Evolutionary conservation across 2,888 invertebrate species (phyloP).

Genomic region (Notodonta ziczac): DNA sequence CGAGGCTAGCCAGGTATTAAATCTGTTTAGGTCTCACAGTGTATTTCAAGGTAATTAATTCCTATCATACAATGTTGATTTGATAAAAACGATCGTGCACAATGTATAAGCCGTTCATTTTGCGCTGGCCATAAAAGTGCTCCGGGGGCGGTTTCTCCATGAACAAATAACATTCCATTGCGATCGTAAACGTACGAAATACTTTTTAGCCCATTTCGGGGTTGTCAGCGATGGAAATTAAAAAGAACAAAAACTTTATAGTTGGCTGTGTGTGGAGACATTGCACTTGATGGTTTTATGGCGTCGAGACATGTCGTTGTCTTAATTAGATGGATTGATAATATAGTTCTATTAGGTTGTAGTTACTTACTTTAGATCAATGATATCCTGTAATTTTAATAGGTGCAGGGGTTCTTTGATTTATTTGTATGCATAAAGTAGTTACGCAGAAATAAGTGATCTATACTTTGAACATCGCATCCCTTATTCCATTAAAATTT

Average conservation of each 20-base stretch:
- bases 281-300: conserved; percentile 25
- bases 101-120: conserved; percentile 1
- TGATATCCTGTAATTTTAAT: not conserved
- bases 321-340: conserved; percentile 8
- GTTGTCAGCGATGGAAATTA: conserved; percentile 19
- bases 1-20: too few species aligned
- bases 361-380: not conserved
- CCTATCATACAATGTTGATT: not conserved
- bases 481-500: too few species aligned
- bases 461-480: too few species aligned
- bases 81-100: not conserved
- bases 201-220: conserved; percentile 12
- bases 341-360: not conserved
- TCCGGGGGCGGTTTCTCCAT: not conserved
- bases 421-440: too few species aligned
- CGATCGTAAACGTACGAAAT: conserved; percentile 4
- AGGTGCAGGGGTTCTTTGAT: too few species aligned
- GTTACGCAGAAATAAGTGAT: too few species aligned
- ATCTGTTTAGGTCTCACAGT: too few species aligned
- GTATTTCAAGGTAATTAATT: not conserved
- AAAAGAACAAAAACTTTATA: conserved; percentile 17
- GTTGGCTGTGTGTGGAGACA: conserved; percentile 13
- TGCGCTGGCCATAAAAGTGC: not conserved
- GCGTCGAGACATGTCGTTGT: conserved; percentile 29
- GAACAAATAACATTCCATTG: conserved; percentile 2